Evolutionary conservation across 2,888 invertebrate species (phyloP).

Genomic region (Rhagonycha fulva): DNA sequence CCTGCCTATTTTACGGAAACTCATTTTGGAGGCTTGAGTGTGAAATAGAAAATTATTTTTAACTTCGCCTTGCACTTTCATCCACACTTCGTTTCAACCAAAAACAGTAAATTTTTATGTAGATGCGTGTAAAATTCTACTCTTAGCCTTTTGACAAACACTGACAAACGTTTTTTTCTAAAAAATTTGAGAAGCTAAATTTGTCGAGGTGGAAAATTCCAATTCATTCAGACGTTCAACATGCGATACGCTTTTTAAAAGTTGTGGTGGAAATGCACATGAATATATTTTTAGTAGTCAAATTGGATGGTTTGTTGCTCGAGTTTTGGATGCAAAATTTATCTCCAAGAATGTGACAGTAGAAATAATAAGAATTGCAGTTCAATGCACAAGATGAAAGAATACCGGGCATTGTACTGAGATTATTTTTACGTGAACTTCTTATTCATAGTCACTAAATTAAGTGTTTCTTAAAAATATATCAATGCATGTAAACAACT

Average conservation of each 20-base stretch:
- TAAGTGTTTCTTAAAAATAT: conserved; percentile 33
- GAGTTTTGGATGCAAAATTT: conserved; percentile 30
- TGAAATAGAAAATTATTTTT: conserved; percentile 32
- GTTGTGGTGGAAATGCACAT: conserved; percentile 26
- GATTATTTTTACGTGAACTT: conserved; percentile 34
- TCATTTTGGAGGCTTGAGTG: conserved; percentile 21
- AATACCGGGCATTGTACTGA: conserved; percentile 28
- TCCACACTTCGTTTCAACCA: conserved; percentile 24
- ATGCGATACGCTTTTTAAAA: conserved; percentile 2
- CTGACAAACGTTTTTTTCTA: background rate
- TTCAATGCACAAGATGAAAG: conserved; percentile 40
- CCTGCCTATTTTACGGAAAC: conserved; percentile 27
- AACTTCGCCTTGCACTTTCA: conserved; percentile 31
- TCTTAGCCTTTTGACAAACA: background rate
- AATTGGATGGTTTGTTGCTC: conserved; percentile 33
- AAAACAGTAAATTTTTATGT: background rate
- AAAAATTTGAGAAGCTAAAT: conserved; percentile 5
- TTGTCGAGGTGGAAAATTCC: background rate
- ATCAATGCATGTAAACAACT: conserved; percentile 20
- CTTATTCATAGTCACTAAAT: conserved; percentile 36
- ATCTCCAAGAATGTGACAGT: conserved; percentile 36
- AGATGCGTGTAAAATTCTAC: background rate
- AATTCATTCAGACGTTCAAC: background rate
- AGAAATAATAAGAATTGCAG: conserved; percentile 40
- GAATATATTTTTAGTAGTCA: conserved; percentile 29